A percentile compares a stretch with the other conserved stretches of the same genome.
Evolutionary conservation across 2,113 vertebrate species (phyloP).

Genomic region (Gallinago paraguaiae): DNA sequence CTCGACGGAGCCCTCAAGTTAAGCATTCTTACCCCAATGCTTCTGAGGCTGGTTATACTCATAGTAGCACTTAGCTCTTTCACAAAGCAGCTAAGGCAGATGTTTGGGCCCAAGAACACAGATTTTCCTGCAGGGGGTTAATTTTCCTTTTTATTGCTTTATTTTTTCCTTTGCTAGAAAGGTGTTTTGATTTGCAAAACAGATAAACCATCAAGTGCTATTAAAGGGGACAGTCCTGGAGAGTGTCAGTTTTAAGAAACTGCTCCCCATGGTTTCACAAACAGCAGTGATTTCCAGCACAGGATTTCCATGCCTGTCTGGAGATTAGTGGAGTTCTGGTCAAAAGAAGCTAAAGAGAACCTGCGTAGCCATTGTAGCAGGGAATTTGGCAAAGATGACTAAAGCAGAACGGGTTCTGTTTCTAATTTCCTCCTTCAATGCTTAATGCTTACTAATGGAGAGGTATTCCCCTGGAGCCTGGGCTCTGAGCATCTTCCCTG

Average conservation of each 20-base stretch:
- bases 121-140: neutral
- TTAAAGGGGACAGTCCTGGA: neutral
- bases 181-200: neutral
- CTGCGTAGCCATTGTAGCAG: neutral
- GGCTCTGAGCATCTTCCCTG: neutral
- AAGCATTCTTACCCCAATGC: neutral
- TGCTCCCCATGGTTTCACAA: neutral
- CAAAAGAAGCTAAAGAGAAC: neutral
- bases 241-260: neutral
- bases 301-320: neutral
- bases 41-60: neutral
- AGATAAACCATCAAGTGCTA: neutral
- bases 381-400: neutral
- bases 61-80: neutral
- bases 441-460: conserved; percentile 22
- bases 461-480: neutral
- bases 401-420: neutral
- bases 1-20: neutral
- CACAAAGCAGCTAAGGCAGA: neutral
- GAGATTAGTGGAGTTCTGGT: neutral
- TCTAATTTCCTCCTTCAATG: conserved; percentile 23
- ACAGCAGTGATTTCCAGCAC: neutral
- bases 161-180: neutral
- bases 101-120: neutral
- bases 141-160: neutral